Evolutionary conservation across 2,797 vertebrate genomes (phyloP).

Genomic region (Dryobates pubescens): DNA sequence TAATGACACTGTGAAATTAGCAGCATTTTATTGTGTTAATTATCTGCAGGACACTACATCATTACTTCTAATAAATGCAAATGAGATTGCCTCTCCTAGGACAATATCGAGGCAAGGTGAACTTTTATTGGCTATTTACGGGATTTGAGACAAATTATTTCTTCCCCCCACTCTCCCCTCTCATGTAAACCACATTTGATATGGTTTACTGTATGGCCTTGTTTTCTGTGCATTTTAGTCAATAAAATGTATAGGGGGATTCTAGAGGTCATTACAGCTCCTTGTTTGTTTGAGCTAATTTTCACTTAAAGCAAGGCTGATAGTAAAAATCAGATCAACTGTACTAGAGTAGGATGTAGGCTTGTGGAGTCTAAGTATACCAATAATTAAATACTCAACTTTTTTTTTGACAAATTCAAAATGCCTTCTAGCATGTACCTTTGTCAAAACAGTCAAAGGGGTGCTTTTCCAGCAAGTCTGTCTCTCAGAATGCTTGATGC

Average conservation of each 20-base stretch:
- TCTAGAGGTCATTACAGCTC: slow-evolving; percentile 68
- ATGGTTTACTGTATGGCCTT: slow-evolving; percentile 13
- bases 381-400: slow-evolving; percentile 25
- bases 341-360: not conserved
- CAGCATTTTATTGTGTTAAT: slow-evolving; percentile 88
- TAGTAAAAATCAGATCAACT: slow-evolving; percentile 49
- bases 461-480: not conserved
- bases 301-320: slow-evolving; percentile 51
- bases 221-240: slow-evolving; percentile 57
- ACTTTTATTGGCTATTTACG: slow-evolving; percentile 80
- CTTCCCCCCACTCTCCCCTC: not conserved
- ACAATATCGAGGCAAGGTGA: slow-evolving; percentile 82
- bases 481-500: not conserved
- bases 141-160: slow-evolving; percentile 60
- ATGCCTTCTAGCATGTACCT: not conserved
- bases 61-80: slow-evolving; percentile 85
- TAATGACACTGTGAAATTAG: slow-evolving; percentile 86
- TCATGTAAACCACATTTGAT: slow-evolving; percentile 45
- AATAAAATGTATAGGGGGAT: slow-evolving; percentile 18
- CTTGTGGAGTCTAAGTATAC: not conserved
- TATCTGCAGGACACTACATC: slow-evolving; percentile 84
- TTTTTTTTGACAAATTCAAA: slow-evolving; percentile 36
- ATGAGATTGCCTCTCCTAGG: slow-evolving; percentile 81
- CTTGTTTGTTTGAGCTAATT: slow-evolving; percentile 57
- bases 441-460: slow-evolving; percentile 34